phyloP scores from a whole-genome alignment of 1,140 invertebrate genomes.

The Calosoma granatense region DNA sequence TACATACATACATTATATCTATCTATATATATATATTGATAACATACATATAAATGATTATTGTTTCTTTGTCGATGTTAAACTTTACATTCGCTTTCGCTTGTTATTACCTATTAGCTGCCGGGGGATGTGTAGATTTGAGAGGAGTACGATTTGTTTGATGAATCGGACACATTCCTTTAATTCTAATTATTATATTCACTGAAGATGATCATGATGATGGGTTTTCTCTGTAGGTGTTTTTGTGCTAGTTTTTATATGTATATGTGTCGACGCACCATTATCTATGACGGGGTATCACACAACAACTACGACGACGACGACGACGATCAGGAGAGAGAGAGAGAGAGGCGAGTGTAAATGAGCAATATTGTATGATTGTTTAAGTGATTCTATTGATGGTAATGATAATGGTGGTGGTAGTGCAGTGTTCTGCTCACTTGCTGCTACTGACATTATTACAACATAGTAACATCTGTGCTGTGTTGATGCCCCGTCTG shows the following conservation, averaged over 20 bases:
- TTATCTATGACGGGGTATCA: neutral
- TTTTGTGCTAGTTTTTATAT: conserved; percentile 9
- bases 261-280: neutral
- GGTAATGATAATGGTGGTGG: too few species aligned
- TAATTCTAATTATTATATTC: neutral
- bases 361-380: neutral
- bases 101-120: conserved; percentile 9
- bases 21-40: too few species aligned
- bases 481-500: too few species aligned
- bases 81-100: neutral
- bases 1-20: too few species aligned
- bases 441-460: too few species aligned
- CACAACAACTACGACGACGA: too few species aligned
- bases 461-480: too few species aligned
- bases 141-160: neutral
- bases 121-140: conserved; percentile 11
- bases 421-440: too few species aligned
- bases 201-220: neutral
- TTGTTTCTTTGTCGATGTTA: too few species aligned
- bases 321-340: too few species aligned
- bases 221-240: conserved; percentile 4
- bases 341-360: too few species aligned
- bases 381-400: neutral
- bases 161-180: conserved; percentile 6
- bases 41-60: too few species aligned